A percentile compares a stretch with the other conserved stretches of the same genome.
Conservation (phyloP, 1,140 invertebrate species). For the Pogonognathellus flavescens region DNA sequence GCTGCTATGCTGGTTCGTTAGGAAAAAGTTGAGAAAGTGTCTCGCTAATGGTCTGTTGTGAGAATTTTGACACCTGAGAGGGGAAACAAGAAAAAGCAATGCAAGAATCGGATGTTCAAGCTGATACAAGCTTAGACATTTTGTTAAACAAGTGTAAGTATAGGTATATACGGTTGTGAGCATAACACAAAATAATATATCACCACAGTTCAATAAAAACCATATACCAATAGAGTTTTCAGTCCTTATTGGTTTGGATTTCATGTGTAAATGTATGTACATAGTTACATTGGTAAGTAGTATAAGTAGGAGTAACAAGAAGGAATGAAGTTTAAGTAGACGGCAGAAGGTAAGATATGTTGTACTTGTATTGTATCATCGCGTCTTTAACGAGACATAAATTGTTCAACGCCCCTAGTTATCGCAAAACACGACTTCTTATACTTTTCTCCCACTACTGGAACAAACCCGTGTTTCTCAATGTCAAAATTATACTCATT, state of each 20-base stretch:
- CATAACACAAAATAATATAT: no score
- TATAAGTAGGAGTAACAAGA: no score
- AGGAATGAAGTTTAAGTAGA: no score
- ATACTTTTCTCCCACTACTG: background rate
- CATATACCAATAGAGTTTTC: no score
- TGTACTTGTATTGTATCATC: conserved; percentile 51
- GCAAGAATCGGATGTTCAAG: conserved; percentile 18
- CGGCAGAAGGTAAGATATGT: background rate
- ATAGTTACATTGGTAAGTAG: no score
- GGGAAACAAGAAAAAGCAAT: conserved; percentile 33
- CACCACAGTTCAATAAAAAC: no score
- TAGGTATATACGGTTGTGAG: no score
- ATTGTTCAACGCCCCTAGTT: conserved; percentile 52
- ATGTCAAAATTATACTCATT: background rate
- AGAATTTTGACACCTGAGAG: conserved; percentile 36
- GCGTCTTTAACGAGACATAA: conserved; percentile 59
- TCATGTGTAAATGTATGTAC: no score
- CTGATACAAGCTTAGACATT: background rate
- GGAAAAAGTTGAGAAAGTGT: conserved; percentile 34
- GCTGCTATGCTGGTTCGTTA: background rate
- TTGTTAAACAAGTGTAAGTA: background rate
- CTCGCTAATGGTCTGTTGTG: conserved; percentile 33
- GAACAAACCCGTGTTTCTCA: background rate
- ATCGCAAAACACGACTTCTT: background rate
- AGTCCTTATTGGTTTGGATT: no score